Percentiles rank a stretch among this genome's conserved stretches.
Conservation (phyloP, 2,113 vertebrate species). For the mouse (Mus musculus) region DNA sequence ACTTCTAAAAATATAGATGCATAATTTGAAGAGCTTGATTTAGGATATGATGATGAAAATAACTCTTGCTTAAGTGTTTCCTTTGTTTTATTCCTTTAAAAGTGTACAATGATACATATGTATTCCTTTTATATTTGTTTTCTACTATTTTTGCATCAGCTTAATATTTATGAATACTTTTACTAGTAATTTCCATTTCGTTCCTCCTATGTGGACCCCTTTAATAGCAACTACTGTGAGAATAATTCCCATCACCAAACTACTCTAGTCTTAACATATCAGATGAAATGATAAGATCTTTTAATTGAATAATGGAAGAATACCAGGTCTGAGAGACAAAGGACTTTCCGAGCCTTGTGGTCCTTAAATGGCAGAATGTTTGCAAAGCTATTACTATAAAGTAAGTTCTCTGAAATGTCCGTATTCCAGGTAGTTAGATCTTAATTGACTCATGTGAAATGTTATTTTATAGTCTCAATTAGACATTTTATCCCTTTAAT, state of each 20-base stretch:
- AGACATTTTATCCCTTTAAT: neutral
- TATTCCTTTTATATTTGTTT: neutral
- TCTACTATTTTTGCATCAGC: neutral
- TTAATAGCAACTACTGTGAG: neutral
- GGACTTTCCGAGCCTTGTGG: neutral
- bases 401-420: constrained; percentile 1
- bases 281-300: neutral
- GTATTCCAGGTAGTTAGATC: constrained; percentile 25
- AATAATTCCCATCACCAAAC: neutral
- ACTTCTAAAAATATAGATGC: neutral
- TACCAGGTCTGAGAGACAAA: neutral
- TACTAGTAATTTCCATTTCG: neutral
- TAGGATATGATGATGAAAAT: neutral
- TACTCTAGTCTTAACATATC: neutral
- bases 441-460: constrained; percentile 24
- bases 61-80: neutral
- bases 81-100: neutral
- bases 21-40: neutral
- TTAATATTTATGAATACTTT: constrained; percentile 42
- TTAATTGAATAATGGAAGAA: neutral
- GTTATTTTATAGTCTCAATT: constrained; percentile 50
- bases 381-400: neutral
- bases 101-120: neutral
- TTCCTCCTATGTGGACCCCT: neutral
- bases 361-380: neutral